These are phyloP conservation scores for Idris sp. DNA, from an alignment of 1,140 invertebrate genomes.

Conservation along the genomic window DNA sequence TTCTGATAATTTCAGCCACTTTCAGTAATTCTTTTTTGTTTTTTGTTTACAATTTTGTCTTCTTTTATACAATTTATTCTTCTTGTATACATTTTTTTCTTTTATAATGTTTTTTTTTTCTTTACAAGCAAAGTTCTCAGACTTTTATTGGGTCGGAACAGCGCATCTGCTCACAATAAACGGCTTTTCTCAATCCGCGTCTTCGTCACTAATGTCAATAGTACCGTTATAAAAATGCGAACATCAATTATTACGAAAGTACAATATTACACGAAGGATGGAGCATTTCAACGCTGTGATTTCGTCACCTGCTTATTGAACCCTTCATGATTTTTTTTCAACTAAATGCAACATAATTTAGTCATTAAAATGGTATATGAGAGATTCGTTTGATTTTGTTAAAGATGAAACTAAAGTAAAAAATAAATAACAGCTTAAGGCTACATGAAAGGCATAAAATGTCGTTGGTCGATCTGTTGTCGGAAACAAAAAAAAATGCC, in stretches of 20 bases:
- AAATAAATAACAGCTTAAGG: slow-evolving; percentile 45
- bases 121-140: slow-evolving; percentile 20
- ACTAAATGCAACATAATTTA: slow-evolving; percentile 40
- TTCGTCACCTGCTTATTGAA: too few relatives aligned
- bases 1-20: too few relatives aligned
- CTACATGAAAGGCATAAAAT: slow-evolving; percentile 50
- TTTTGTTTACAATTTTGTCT: too few relatives aligned
- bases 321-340: slow-evolving; percentile 10
- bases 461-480: slow-evolving; percentile 62
- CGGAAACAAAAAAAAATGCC: slow-evolving; percentile 21
- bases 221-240: slow-evolving; percentile 56
- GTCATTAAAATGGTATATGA: slow-evolving; percentile 24
- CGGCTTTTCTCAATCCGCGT: slow-evolving; percentile 38
- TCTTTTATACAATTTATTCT: too few relatives aligned
- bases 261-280: slow-evolving; percentile 35
- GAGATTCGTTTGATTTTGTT: slow-evolving; percentile 15
- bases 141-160: slow-evolving; percentile 34
- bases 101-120: too few relatives aligned
- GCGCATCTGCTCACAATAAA: slow-evolving; percentile 25
- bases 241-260: slow-evolving; percentile 46
- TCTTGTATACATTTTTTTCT: too few relatives aligned
- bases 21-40: too few relatives aligned
- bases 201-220: slow-evolving; percentile 50
- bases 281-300: slow-evolving; percentile 11
- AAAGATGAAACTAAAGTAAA: slow-evolving; percentile 18